Evolutionary conservation across 1,140 invertebrate genomes (phyloP).

Genomic region (Drosophila seguyi): DNA sequence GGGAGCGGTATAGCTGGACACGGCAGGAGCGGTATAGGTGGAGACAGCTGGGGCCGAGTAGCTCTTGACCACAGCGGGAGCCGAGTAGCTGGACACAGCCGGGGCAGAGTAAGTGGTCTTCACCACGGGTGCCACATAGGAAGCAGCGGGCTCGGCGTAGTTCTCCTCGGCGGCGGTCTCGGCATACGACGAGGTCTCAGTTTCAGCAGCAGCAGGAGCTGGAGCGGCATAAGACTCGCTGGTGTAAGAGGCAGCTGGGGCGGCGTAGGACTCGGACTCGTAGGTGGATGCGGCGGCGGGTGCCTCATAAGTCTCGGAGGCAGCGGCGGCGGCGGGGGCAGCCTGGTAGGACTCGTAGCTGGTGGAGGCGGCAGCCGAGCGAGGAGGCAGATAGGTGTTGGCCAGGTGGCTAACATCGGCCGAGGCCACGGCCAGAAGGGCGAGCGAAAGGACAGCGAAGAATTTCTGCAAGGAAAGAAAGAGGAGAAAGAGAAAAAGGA

Average conservation of each 20-base stretch:
- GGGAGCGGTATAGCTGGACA: slow-evolving; percentile 33
- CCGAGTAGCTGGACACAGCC: slow-evolving; percentile 5
- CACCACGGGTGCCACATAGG: slow-evolving; percentile 39
- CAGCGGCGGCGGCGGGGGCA: slow-evolving; percentile 22
- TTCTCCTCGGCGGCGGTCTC: slow-evolving; percentile 5
- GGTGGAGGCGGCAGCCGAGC: slow-evolving; percentile 20
- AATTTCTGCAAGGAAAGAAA: slow-evolving; percentile 47
- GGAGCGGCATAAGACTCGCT: slow-evolving; percentile 44
- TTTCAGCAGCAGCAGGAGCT: slow-evolving; percentile 3
- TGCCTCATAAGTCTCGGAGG: slow-evolving; percentile 38
- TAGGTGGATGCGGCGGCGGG: slow-evolving; percentile 30
- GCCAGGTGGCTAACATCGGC: slow-evolving; percentile 73
- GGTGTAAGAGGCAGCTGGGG: slow-evolving; percentile 38
- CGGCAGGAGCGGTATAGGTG: slow-evolving; percentile 8
- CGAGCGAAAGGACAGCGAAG: slow-evolving; percentile 56
- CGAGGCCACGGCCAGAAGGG: slow-evolving; percentile 61
- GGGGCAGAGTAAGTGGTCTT: slow-evolving; percentile 41
- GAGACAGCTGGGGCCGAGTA: slow-evolving; percentile 1
- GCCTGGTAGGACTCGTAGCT: slow-evolving; percentile 53
- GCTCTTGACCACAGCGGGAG: slow-evolving; percentile 26
- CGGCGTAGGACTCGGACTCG: slow-evolving; percentile 45
- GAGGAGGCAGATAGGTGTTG: slow-evolving; percentile 68
- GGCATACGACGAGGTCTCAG: not conserved
- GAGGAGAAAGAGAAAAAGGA: too few relatives aligned
- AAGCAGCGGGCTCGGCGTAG: slow-evolving; percentile 37